Evolutionary conservation across 1,140 invertebrate genomes (phyloP), one percentile per base, ranked within the genome.

Genomic region (Drosophila nebulosa): DNA sequence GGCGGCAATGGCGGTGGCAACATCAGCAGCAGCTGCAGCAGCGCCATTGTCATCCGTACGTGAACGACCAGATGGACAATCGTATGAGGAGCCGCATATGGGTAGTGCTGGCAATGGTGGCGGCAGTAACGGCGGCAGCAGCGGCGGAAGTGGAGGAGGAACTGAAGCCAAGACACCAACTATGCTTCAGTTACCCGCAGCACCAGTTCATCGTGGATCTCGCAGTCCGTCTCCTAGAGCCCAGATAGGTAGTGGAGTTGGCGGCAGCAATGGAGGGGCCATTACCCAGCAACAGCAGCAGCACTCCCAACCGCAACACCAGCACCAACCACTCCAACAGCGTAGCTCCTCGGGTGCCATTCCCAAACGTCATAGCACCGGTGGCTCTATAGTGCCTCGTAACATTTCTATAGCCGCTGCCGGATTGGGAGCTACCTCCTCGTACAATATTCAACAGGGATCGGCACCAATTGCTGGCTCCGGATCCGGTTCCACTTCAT

Each of bases 281-380:
- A 14, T 6, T 36, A 50, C 30, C 42, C 63, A 24, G 62, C 69
- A 61, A 18, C 58, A 26, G 7, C 65, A 52, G 14, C 75, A 36
- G 18, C 55, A 30, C 18, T 59, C n/a, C 39, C 72, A 22, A 14
- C 55, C 35, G 7, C 71, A 27, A 14, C 39, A 27, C 18, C 53
- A 10, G 26, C 50, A 21, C 7, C 46, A 61, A 39, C 18, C 30
- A 3, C 57, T 63, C 12, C 69, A 68, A 22, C 61, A 65, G 22
- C 71, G 71, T 7, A 78, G 61, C 79, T 83, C 83, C 1, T 73
- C 74, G 16, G 86, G 90, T 1, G 88, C 86, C 12, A 89, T 90
- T 39, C 85, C 89, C 6, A 90, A 91, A 42, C 78, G 91, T 4
- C 91, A 92, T 57, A 92, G 91, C 68, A 92, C 90, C 0, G 90